phyloP scores from a whole-genome alignment of 2,113 vertebrate genomes.

The Campylomormyrus numenius region DNA sequence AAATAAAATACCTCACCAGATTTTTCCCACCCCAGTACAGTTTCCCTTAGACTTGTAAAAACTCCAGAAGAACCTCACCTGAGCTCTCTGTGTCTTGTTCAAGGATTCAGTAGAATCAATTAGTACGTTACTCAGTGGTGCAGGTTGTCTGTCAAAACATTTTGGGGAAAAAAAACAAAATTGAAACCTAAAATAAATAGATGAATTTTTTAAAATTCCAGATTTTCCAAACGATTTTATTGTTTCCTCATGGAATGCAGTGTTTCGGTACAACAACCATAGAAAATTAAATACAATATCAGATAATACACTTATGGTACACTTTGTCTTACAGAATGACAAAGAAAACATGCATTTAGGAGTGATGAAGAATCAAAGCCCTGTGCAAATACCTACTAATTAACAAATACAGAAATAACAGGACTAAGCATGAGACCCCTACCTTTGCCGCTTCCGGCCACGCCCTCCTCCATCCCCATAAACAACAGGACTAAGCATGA shows the following conservation, averaged over 20 bases:
- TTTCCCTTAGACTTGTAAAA: background rate
- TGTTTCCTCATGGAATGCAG: background rate
- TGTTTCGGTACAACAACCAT: background rate
- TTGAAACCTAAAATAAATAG: background rate
- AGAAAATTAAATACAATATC: background rate
- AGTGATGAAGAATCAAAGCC: too few species aligned
- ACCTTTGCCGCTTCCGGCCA: background rate
- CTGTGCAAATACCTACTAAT: too few species aligned
- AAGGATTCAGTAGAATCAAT: background rate
- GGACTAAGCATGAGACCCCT: background rate
- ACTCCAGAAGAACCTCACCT: background rate
- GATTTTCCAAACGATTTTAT: background rate
- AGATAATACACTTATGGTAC: background rate
- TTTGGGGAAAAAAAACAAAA: background rate
- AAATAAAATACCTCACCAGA: background rate
- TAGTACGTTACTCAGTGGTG: accelerated
- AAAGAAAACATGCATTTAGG: background rate
- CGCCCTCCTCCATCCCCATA: background rate
- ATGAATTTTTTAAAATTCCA: background rate
- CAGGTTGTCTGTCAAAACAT: background rate
- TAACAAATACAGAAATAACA: background rate
- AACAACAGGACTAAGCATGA: background rate
- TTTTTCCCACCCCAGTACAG: background rate
- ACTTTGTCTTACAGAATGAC: background rate
- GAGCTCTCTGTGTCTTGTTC: background rate